phyloP scores from a whole-genome alignment of 2,888 invertebrate genomes.

The Mesodorylaimus sp. region DNA sequence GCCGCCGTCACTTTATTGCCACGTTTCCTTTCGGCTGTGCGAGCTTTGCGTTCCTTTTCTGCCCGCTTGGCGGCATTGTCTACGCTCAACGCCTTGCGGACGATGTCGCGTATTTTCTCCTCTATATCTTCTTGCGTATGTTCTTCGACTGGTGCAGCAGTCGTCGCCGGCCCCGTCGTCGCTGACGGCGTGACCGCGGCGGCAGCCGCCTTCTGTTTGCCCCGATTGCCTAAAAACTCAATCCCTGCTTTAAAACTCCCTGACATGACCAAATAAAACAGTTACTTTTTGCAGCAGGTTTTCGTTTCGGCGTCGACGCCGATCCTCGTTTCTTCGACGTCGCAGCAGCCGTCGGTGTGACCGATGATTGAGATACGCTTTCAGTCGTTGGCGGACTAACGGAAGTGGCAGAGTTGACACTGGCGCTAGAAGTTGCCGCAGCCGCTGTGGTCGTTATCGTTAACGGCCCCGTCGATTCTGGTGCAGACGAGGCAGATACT shows the following conservation, averaged over 20 bases:
- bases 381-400: too few species aligned
- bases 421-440: too few species aligned
- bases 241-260: too few species aligned
- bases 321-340: not conserved
- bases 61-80: conserved; percentile 14
- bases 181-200: not conserved
- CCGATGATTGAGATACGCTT: too few species aligned
- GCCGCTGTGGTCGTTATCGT: too few species aligned
- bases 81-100: conserved; percentile 16
- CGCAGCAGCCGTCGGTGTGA: conserved; percentile 3
- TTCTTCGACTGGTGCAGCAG: not conserved
- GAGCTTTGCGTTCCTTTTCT: conserved; percentile 14
- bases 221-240: not conserved
- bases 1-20: not conserved
- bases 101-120: conserved; percentile 14
- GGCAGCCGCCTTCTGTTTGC: not conserved
- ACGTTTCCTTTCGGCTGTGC: not conserved
- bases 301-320: not conserved
- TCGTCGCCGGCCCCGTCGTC: not conserved
- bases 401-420: too few species aligned
- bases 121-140: conserved; percentile 9
- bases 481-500: too few species aligned
- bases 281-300: not conserved
- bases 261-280: too few species aligned
- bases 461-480: too few species aligned